Evolutionary conservation across 2,797 vertebrate genomes (phyloP).

Genomic region (Coregonus sp.): DNA sequence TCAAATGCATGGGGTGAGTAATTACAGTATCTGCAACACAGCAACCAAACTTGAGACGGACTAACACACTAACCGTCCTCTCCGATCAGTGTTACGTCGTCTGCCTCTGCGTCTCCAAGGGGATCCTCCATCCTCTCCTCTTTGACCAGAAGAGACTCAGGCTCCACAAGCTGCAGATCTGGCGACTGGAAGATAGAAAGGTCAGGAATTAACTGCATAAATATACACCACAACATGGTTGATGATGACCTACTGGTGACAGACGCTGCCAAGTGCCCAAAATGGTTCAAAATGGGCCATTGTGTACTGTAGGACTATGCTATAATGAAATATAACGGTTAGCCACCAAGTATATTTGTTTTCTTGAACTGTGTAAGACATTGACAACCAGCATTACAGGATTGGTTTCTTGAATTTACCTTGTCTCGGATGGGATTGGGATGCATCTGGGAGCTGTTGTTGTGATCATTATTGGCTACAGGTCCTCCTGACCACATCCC

Average conservation of each 20-base stretch:
- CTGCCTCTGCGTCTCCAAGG: slow-evolving; percentile 28
- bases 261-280: not conserved
- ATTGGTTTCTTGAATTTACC: slow-evolving; percentile 35
- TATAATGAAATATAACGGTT: not conserved
- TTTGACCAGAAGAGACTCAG: slow-evolving; percentile 63
- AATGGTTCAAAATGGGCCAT: not conserved
- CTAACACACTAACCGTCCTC: slow-evolving; percentile 48
- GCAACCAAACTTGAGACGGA: not conserved
- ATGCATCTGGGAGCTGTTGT: slow-evolving; percentile 2
- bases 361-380: not conserved
- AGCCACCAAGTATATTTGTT: not conserved
- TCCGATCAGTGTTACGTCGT: slow-evolving; percentile 57
- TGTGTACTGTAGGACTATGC: not conserved
- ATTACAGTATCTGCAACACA: too few species aligned
- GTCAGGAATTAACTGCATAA: not conserved
- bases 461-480: slow-evolving; percentile 7
- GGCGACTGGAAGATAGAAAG: slow-evolving; percentile 56
- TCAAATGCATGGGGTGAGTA: too few species aligned
- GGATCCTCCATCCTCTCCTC: slow-evolving; percentile 65
- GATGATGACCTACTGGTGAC: not conserved
- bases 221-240: not conserved
- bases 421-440: slow-evolving; percentile 44
- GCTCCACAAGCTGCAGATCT: slow-evolving; percentile 63
- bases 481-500: slow-evolving; percentile 57
- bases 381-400: not conserved